A percentile compares a stretch with the other conserved stretches of the same genome.
phyloP scores from a whole-genome alignment of 2,888 invertebrate species.

The Lithophane leautieri region DNA sequence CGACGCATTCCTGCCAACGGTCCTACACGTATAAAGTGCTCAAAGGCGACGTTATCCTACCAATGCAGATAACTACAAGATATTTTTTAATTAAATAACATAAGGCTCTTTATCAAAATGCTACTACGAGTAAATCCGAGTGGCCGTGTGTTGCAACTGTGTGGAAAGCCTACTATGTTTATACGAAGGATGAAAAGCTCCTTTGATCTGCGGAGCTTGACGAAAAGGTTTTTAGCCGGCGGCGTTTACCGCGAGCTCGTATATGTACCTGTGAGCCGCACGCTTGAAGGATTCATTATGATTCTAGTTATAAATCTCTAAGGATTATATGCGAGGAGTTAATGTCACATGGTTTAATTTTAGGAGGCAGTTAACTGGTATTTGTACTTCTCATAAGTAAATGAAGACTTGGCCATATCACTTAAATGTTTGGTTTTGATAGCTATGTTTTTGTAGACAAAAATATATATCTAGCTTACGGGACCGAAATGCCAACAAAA shows the following conservation, averaged over 20 bases:
- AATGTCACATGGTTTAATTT: conserved; percentile 32
- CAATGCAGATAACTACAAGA: conserved; percentile 60
- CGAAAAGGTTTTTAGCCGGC: conserved; percentile 70
- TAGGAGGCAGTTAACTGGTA: conserved; percentile 16
- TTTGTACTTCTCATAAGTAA: neutral
- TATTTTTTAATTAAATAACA: conserved; percentile 70
- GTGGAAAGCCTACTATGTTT: conserved; percentile 52
- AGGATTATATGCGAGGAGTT: conserved; percentile 37
- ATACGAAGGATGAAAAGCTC: conserved; percentile 68
- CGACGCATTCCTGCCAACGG: conserved; percentile 72
- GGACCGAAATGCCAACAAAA: neutral
- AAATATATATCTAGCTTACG: neutral
- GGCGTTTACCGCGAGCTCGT: conserved; percentile 55
- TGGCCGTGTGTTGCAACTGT: conserved; percentile 44
- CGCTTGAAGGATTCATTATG: conserved; percentile 64
- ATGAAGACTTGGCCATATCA: neutral
- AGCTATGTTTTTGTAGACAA: neutral
- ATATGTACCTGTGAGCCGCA: conserved; percentile 66
- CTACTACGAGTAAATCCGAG: conserved; percentile 55
- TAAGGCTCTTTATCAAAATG: conserved; percentile 54
- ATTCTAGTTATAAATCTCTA: conserved; percentile 50
- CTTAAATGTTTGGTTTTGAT: neutral
- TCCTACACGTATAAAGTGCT: conserved; percentile 67
- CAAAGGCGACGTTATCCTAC: conserved; percentile 63
- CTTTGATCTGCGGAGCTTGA: conserved; percentile 74